phyloP scores from a whole-genome alignment of 2,113 vertebrate species.

The Salminus brasiliensis region DNA sequence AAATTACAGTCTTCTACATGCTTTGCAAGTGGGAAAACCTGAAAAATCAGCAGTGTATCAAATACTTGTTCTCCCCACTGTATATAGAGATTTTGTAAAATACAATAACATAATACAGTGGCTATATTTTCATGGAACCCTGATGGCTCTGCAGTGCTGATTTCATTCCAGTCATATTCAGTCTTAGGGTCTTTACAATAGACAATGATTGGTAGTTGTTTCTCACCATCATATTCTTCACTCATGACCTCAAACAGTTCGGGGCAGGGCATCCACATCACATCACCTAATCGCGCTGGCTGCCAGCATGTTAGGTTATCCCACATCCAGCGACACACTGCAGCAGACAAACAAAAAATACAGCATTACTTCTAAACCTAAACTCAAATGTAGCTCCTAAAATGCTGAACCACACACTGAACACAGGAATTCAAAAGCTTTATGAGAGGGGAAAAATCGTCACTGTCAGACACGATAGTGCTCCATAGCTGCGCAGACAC shows the following conservation, averaged over 20 bases:
- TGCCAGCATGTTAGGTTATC: constrained; percentile 98
- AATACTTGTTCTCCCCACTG: no score
- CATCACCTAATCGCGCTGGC: constrained; percentile 82
- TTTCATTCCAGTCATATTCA: background rate
- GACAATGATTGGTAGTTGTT: background rate
- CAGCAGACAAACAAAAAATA: background rate
- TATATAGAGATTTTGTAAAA: no score
- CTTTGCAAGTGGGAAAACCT: no score
- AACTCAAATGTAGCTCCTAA: background rate
- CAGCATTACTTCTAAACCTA: background rate
- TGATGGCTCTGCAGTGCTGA: background rate
- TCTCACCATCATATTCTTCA: constrained; percentile 83
- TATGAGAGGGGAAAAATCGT: background rate
- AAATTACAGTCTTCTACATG: no score
- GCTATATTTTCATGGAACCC: no score
- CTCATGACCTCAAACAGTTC: constrained; percentile 86
- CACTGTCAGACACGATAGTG: background rate
- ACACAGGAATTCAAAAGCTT: background rate
- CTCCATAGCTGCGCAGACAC: background rate
- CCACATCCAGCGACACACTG: constrained; percentile 93
- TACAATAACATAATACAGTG: no score
- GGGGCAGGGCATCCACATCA: constrained; percentile 87
- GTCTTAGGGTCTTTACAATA: background rate
- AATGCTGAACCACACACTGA: background rate
- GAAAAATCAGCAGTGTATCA: no score